A percentile compares a stretch with the other conserved stretches of the same genome.
These are phyloP conservation scores for Conus canariensis DNA, from an alignment of 2,888 invertebrate genomes.

Conservation along the genomic window DNA sequence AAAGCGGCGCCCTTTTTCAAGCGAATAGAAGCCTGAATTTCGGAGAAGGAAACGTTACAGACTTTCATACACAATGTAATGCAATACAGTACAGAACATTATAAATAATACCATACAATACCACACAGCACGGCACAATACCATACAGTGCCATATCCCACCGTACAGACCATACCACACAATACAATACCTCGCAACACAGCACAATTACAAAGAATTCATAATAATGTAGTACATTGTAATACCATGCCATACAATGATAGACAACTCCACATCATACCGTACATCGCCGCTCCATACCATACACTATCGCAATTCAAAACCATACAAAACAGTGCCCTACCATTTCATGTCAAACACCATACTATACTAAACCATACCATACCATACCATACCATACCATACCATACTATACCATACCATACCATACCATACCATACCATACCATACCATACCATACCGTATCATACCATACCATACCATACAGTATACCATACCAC, in stretches of 20 bases:
- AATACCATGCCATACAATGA: background rate
- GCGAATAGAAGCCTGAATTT: too few species aligned
- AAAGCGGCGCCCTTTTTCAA: too few species aligned
- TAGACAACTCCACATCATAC: too few species aligned
- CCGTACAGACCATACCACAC: background rate
- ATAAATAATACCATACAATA: background rate
- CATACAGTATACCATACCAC: background rate
- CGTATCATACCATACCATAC: background rate
- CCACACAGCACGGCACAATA: background rate
- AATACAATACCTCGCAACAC: too few species aligned
- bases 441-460: conserved; percentile 6
- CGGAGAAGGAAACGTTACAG: too few species aligned
- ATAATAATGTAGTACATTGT: background rate
- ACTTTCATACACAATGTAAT: too few species aligned
- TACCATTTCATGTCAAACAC: background rate
- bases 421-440: background rate
- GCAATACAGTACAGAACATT: too few species aligned
- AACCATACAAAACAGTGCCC: background rate
- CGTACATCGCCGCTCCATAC: background rate
- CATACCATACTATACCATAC: background rate
- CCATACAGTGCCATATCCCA: background rate
- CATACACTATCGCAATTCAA: background rate
- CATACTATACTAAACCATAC: background rate
- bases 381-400: background rate
- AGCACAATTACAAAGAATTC: too few species aligned